Evolutionary conservation across 2,797 vertebrate species (phyloP), one percentile per base, ranked within the genome.

Genomic region (Ptychadena robeensis): DNA sequence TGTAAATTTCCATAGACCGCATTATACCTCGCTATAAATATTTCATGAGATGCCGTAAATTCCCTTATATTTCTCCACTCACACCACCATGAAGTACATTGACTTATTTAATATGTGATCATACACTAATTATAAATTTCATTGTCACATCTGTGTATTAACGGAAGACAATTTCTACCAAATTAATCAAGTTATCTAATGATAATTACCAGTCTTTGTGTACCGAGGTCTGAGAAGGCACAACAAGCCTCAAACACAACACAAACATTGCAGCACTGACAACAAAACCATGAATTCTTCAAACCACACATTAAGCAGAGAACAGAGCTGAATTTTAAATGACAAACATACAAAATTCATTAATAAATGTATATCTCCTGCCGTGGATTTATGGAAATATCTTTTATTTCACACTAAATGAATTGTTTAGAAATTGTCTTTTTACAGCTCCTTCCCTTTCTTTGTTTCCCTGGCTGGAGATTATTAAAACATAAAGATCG

Each of bases 81-180:
- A 76, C 85, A 66, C 86, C 18, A 66, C 80, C 79, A 88, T 0
- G 35, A 85, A 88, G 69, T 15, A 1, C 63, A 91, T 85, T 79
- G 82, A 88, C 85, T 77, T 78, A 89, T 88, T 87, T 87, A 88
- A 89, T 79, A 88, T 86, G 91, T 30, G 84, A 82, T 82, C 73
- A 90, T 87, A 75, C 59, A 89, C 85, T 91, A 92, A 93, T 92
- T 92, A 92, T 86, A 92, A 89, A 90, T 88, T 86, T 92, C 92
- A 93, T 92, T 91, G 91, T 90, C 86, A 85, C 88, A 92, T 90
- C 87, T 92, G 89, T 88, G 88, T 90, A 87, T 89, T 88, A 91
- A 83, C 30, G 68, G 83, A 80, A 90, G 87, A 78, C 27, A 57
- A 91, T 78, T 72, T 67, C 35, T 84, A 86, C 83, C 32, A 89